phyloP scores from a whole-genome alignment of 2,888 invertebrate species.

The Acrobasis suavella region DNA sequence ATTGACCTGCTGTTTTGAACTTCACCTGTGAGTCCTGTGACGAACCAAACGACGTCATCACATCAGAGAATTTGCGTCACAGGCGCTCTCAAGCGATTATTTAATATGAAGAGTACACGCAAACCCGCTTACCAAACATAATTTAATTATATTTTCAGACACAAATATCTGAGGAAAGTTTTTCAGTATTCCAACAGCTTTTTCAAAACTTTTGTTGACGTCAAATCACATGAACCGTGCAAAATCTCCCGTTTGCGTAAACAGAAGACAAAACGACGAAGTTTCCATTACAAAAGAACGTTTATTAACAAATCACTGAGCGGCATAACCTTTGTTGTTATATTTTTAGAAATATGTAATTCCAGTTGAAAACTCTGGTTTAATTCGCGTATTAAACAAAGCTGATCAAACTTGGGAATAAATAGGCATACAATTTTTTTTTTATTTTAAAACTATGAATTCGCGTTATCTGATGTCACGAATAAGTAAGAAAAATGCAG shows the following conservation, averaged over 20 bases:
- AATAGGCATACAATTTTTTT: too few relatives aligned
- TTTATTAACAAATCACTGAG: slow-evolving; percentile 6
- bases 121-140: slow-evolving; percentile 20
- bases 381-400: background rate
- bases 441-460: too few relatives aligned
- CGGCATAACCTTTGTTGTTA: slow-evolving; percentile 1
- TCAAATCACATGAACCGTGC: background rate
- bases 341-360: slow-evolving; percentile 16
- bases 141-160: slow-evolving; percentile 23
- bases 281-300: slow-evolving; percentile 3
- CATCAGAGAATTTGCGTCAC: background rate
- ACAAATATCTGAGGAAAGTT: background rate
- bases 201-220: slow-evolving; percentile 11
- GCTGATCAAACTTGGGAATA: too few relatives aligned
- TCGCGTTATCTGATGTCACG: too few relatives aligned
- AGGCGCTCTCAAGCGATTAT: background rate
- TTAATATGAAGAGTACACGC: background rate
- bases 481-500: too few relatives aligned
- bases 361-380: background rate
- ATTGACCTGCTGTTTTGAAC: background rate
- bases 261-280: slow-evolving; percentile 1
- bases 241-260: slow-evolving; percentile 7
- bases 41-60: background rate
- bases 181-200: background rate
- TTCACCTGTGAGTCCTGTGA: background rate